Conservation (phyloP, 1,140 invertebrate species). For the Matsumurasca onukii region DNA sequence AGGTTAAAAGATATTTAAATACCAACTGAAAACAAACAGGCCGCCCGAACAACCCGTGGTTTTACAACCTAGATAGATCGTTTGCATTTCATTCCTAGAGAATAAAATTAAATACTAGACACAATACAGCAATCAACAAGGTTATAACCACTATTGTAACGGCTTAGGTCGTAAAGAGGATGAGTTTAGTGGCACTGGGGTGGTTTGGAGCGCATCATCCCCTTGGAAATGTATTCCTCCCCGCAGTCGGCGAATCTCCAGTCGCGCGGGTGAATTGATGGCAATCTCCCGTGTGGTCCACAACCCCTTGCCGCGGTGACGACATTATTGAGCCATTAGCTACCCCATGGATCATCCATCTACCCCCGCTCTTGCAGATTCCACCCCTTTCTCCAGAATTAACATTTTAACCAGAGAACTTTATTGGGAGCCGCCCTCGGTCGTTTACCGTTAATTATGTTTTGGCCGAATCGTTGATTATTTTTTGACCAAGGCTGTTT, state of each 20-base stretch:
- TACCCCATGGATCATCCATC: not conserved
- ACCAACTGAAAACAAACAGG: too few relatives aligned
- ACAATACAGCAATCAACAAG: not conserved
- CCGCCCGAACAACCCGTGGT: not conserved
- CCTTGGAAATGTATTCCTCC: not conserved
- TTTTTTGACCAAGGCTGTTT: not conserved
- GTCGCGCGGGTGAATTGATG: not conserved
- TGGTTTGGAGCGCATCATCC: not conserved
- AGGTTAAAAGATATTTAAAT: too few relatives aligned
- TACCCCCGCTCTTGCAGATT: not conserved
- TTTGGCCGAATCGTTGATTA: not conserved
- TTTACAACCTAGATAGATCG: not conserved
- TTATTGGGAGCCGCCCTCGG: not conserved
- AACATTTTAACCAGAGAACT: not conserved
- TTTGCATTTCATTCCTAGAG: not conserved
- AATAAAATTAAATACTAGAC: not conserved
- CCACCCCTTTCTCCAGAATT: not conserved
- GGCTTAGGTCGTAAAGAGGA: not conserved
- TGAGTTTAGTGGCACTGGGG: not conserved
- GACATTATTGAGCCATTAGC: not conserved
- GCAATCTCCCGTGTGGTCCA: not conserved
- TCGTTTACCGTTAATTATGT: not conserved
- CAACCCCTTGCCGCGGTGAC: not conserved
- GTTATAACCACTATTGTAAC: not conserved
- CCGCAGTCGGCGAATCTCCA: not conserved